Conservation (phyloP, 2,797 vertebrate genomes). For the Lophotriccus pileatus region DNA sequence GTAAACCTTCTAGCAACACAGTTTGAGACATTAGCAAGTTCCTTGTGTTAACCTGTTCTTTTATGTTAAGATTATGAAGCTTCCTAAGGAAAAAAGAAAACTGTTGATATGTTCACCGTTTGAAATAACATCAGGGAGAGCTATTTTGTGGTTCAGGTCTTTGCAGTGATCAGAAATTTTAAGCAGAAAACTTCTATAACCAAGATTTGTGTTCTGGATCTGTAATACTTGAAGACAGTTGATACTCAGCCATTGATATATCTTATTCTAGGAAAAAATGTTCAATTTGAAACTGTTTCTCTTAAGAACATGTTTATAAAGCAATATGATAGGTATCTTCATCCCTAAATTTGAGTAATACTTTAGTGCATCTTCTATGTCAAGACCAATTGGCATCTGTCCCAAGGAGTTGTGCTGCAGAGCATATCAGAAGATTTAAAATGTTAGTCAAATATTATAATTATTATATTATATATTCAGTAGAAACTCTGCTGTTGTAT, state of each 20-base stretch:
- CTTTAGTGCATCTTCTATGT: neutral
- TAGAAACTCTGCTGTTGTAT: neutral
- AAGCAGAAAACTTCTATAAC: neutral
- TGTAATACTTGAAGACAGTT: neutral
- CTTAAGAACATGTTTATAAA: neutral
- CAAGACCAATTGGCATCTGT: accelerated
- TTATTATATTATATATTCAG: neutral
- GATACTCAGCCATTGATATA: neutral
- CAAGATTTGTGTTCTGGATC: neutral
- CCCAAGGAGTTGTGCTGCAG: neutral
- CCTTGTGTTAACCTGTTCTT: neutral
- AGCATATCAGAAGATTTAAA: neutral
- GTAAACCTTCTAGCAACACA: neutral
- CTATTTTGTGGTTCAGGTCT: neutral
- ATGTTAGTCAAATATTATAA: neutral
- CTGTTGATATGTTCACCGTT: neutral
- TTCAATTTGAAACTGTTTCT: neutral
- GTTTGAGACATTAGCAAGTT: neutral
- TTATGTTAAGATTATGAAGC: neutral
- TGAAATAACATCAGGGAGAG: neutral
- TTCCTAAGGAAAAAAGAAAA: neutral
- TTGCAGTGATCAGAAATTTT: neutral
- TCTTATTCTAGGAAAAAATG: neutral
- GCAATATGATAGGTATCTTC: neutral
- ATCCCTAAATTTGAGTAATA: neutral